These are phyloP conservation scores for Microcebus murinus DNA, from an alignment of 2,113 vertebrate genomes.

Conservation along the genomic window DNA sequence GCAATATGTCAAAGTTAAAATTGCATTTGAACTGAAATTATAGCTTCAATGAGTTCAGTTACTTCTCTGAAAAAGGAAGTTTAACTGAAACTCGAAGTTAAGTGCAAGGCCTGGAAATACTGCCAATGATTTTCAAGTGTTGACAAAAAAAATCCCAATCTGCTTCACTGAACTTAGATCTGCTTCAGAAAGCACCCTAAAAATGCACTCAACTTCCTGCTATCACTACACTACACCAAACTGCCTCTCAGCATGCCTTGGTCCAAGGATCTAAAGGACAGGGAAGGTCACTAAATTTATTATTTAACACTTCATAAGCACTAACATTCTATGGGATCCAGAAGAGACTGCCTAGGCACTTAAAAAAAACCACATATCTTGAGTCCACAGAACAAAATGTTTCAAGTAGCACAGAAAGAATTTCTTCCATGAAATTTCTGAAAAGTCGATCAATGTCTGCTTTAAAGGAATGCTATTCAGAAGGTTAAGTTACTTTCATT, in stretches of 20 bases:
- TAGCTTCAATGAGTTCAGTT: background rate
- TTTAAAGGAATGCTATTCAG: background rate
- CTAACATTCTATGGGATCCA: background rate
- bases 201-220: background rate
- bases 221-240: background rate
- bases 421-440: background rate
- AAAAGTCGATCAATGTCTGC: background rate
- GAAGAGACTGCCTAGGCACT: background rate
- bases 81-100: constrained; percentile 44
- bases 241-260: background rate
- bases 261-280: background rate
- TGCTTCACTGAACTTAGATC: background rate
- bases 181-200: background rate
- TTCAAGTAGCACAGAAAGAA: background rate
- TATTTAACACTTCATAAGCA: constrained; percentile 17
- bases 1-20: background rate
- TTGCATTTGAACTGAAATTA: background rate
- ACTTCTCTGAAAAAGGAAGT: constrained; percentile 57
- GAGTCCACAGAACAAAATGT: constrained; percentile 19
- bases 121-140: constrained; percentile 54
- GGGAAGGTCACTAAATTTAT: constrained; percentile 11
- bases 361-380: background rate
- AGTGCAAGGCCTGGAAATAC: constrained; percentile 36
- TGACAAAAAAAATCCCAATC: constrained; percentile 12
- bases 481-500: background rate